Conservation (phyloP, 1,140 invertebrate genomes). For the Pseudomyrmex cubaensis region DNA sequence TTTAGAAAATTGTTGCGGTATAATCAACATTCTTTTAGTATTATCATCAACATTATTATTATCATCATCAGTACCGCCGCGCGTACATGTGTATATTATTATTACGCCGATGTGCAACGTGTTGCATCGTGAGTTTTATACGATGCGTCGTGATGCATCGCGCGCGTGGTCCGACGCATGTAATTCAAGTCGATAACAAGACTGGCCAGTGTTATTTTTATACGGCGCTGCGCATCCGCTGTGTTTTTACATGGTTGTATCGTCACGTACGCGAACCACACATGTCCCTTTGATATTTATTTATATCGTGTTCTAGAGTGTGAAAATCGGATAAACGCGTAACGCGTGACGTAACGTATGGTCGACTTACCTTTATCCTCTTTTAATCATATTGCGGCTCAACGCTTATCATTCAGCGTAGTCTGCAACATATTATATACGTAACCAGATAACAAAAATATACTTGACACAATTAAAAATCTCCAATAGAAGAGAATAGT, state of each 20-base stretch:
- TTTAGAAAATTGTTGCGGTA: no score
- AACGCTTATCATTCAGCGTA: neutral
- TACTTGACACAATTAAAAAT: slow-evolving; percentile 6
- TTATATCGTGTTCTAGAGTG: slow-evolving; percentile 29
- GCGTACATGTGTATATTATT: neutral
- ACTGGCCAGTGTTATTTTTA: slow-evolving; percentile 49
- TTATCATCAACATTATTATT: no score
- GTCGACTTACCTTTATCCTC: neutral
- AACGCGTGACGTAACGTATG: neutral
- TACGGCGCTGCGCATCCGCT: slow-evolving; percentile 2
- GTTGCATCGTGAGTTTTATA: slow-evolving; percentile 3
- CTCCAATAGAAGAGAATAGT: neutral
- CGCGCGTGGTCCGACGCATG: slow-evolving; percentile 5
- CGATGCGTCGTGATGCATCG: neutral
- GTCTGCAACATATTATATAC: neutral
- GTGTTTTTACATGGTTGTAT: slow-evolving; percentile 40
- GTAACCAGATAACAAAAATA: neutral
- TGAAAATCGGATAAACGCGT: slow-evolving; percentile 23
- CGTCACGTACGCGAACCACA: neutral
- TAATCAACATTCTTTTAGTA: no score
- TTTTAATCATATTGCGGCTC: no score
- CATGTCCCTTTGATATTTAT: slow-evolving; percentile 39
- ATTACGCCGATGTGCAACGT: neutral
- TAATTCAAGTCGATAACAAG: slow-evolving; percentile 52
- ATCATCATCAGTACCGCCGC: no score